Evolutionary conservation across 2,113 vertebrate genomes (phyloP).

Genomic region (Chroicocephalus ridibundus): DNA sequence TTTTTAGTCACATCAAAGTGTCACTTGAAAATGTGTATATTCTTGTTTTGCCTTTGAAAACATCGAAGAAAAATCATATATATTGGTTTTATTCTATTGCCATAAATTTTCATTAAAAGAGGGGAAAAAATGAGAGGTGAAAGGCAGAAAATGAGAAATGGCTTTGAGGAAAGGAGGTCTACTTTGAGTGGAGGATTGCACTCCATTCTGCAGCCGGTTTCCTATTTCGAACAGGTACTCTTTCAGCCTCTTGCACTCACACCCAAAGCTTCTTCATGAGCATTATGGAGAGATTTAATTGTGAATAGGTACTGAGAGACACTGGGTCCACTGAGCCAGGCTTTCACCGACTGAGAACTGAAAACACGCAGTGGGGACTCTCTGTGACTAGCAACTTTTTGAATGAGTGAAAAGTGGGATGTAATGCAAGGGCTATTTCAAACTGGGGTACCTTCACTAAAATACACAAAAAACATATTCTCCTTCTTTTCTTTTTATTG

Average conservation of each 20-base stretch:
- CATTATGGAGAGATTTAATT: neutral
- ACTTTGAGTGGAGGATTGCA: neutral
- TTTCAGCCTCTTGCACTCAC: neutral
- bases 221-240: neutral
- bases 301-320: neutral
- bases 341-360: neutral
- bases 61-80: neutral
- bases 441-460: neutral
- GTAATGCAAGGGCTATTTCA: neutral
- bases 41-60: slow-evolving; percentile 5
- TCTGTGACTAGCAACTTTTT: neutral
- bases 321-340: neutral
- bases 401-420: neutral
- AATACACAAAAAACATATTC: neutral
- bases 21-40: neutral
- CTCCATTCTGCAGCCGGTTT: neutral
- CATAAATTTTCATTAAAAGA: neutral
- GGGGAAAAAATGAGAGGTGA: neutral
- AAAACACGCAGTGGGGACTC: neutral
- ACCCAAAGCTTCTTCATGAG: neutral
- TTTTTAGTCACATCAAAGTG: neutral
- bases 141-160: neutral
- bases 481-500: neutral
- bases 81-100: neutral
- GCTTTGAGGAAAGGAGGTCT: neutral